A percentile compares a stretch with the other conserved stretches of the same genome.
Conservation (phyloP, 1,140 invertebrate species). For the Dryas iulia region DNA sequence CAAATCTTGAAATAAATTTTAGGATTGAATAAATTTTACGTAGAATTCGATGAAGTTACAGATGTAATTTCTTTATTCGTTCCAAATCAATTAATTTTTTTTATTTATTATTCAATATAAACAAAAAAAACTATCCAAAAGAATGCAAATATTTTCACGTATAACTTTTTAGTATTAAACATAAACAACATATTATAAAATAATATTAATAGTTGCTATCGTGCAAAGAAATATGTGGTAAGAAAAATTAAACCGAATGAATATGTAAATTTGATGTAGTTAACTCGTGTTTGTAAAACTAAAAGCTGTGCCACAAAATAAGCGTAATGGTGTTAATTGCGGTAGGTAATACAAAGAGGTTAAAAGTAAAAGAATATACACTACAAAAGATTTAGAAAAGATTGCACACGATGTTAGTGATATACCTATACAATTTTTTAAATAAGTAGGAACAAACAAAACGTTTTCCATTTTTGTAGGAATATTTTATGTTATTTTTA, state of each 20-base stretch:
- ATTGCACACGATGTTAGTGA: neutral
- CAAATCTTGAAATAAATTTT: slow-evolving; percentile 28
- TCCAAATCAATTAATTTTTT: too few relatives aligned
- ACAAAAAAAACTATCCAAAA: neutral
- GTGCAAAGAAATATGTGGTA: neutral
- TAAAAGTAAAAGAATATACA: neutral
- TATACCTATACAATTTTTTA: neutral
- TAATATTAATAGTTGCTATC: neutral
- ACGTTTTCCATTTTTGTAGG: neutral
- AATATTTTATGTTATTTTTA: neutral
- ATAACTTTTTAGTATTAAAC: too few relatives aligned
- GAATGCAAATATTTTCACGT: neutral
- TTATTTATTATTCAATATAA: neutral
- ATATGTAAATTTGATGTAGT: slow-evolving; percentile 1
- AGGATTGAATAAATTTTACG: neutral
- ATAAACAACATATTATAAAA: neutral
- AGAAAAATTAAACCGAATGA: neutral
- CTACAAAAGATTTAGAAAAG: neutral
- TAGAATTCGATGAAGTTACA: neutral
- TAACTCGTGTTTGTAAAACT: slow-evolving; percentile 29
- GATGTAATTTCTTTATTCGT: neutral
- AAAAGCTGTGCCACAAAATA: slow-evolving; percentile 9
- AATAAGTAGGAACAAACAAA: slow-evolving; percentile 39
- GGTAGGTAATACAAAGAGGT: neutral
- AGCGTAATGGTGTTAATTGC: neutral